These are phyloP conservation scores for Acrobeloides nanus DNA, from an alignment of 2,888 invertebrate genomes.

Conservation along the genomic window DNA sequence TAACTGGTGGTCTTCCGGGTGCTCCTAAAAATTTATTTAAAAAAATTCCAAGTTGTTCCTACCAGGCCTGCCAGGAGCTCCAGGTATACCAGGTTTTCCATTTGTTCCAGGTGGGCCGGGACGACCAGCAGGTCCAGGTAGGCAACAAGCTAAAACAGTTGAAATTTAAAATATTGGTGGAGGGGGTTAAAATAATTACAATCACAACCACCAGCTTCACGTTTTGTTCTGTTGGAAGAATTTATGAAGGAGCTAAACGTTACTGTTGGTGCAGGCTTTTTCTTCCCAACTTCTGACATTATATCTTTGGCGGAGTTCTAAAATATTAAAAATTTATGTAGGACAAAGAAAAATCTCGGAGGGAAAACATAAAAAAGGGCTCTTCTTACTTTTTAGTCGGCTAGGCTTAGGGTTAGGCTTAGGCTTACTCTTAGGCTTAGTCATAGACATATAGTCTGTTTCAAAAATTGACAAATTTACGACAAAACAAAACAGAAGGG, in stretches of 20 bases:
- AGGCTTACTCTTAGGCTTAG: no score
- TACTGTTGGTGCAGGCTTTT: conserved; percentile 27
- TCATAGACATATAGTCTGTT: neutral
- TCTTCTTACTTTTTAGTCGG: no score
- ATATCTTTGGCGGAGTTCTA: conserved; percentile 48
- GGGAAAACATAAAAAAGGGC: no score
- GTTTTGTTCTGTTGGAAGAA: conserved; percentile 31
- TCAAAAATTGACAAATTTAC: conserved; percentile 1
- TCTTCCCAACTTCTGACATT: conserved; percentile 47
- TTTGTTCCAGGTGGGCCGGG: conserved; percentile 28
- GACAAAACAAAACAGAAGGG: neutral
- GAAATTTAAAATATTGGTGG: conserved; percentile 2
- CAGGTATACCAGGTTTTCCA: conserved; percentile 18
- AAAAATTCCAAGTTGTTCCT: conserved; percentile 5
- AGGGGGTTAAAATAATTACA: conserved; percentile 1
- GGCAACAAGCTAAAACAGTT: conserved; percentile 37
- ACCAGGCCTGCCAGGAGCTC: conserved; percentile 40
- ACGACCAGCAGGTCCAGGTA: conserved; percentile 48
- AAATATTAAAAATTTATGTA: conserved; percentile 13
- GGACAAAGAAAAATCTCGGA: no score
- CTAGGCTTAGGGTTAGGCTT: no score
- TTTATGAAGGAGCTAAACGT: conserved; percentile 25
- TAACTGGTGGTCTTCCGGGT: conserved; percentile 47
- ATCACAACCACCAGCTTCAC: conserved; percentile 40
- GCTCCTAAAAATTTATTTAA: conserved; percentile 24